phyloP scores from a whole-genome alignment of 2,888 invertebrate species.

The Microchrysa polita region DNA sequence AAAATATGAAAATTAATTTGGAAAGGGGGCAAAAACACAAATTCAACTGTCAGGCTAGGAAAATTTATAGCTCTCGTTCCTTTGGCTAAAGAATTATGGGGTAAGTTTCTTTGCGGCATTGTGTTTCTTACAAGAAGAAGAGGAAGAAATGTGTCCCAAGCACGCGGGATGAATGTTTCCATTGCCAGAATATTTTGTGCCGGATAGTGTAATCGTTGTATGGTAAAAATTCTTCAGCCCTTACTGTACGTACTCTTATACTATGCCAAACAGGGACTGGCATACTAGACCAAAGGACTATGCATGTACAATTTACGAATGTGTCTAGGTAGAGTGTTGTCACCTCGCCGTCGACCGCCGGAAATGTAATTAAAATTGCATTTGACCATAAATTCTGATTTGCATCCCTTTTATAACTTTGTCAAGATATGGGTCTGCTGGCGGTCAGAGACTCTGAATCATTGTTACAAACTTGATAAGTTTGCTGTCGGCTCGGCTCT shows the following conservation, averaged over 20 bases:
- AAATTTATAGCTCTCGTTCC: slow-evolving; percentile 21
- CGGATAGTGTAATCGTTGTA: slow-evolving; percentile 14
- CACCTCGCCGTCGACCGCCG: slow-evolving; percentile 19
- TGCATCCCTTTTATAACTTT: slow-evolving; percentile 38
- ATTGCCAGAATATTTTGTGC: slow-evolving; percentile 8
- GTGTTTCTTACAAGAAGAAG: slow-evolving; percentile 5
- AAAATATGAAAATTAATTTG: slow-evolving; percentile 42
- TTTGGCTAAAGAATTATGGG: slow-evolving; percentile 23
- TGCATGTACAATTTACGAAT: not conserved
- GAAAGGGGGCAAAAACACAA: slow-evolving; percentile 28
- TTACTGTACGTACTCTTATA: too few species aligned
- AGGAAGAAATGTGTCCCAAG: not conserved
- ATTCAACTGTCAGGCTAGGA: slow-evolving; percentile 31
- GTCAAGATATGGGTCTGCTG: too few species aligned
- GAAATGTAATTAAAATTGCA: slow-evolving; percentile 48
- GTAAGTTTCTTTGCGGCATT: not conserved
- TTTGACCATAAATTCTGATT: slow-evolving; percentile 49
- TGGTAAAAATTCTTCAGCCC: too few species aligned
- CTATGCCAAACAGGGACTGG: too few species aligned
- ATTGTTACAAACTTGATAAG: slow-evolving; percentile 14
- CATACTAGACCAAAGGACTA: too few species aligned
- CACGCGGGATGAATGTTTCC: not conserved
- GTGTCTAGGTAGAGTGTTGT: not conserved
- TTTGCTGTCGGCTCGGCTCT: slow-evolving; percentile 16
- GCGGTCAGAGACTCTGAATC: slow-evolving; percentile 4